These are phyloP conservation scores for Melozone crissalis DNA, from an alignment of 2,113 vertebrate species.

Conservation along the genomic window DNA sequence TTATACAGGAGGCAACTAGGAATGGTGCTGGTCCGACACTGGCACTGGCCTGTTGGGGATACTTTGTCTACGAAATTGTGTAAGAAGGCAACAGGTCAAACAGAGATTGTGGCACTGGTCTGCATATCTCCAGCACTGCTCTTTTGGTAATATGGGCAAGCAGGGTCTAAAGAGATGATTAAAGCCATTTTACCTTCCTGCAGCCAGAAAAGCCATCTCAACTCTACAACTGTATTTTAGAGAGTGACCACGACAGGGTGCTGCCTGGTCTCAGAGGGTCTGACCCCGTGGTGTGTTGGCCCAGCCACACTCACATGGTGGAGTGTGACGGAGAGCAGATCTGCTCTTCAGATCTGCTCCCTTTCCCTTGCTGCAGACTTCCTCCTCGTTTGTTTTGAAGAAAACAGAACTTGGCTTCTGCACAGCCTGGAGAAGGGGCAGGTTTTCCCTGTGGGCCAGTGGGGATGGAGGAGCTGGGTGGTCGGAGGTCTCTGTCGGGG, in stretches of 20 bases:
- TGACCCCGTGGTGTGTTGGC: fast-evolving
- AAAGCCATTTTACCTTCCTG: background rate
- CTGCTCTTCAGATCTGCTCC: background rate
- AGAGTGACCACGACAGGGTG: background rate
- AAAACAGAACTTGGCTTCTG: background rate
- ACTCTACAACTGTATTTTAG: background rate
- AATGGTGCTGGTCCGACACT: fast-evolving
- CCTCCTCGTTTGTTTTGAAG: background rate
- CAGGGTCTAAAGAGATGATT: background rate
- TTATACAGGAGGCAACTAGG: background rate
- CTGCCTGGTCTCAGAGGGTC: background rate
- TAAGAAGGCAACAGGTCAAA: background rate
- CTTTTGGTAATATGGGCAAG: background rate
- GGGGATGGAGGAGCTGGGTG: background rate
- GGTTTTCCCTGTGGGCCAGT: fast-evolving
- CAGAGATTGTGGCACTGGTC: too few relatives aligned
- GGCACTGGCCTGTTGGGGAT: background rate
- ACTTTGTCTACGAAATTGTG: background rate
- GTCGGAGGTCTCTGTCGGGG: fast-evolving
- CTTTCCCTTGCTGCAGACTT: background rate
- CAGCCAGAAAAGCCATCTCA: background rate
- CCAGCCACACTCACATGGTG: background rate
- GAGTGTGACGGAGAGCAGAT: background rate
- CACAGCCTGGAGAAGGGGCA: background rate
- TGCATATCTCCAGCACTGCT: background rate